A percentile compares a stretch with the other conserved stretches of the same genome.
Evolutionary conservation across 2,888 invertebrate genomes (phyloP).

Genomic region (Hedychridium roseum): DNA sequence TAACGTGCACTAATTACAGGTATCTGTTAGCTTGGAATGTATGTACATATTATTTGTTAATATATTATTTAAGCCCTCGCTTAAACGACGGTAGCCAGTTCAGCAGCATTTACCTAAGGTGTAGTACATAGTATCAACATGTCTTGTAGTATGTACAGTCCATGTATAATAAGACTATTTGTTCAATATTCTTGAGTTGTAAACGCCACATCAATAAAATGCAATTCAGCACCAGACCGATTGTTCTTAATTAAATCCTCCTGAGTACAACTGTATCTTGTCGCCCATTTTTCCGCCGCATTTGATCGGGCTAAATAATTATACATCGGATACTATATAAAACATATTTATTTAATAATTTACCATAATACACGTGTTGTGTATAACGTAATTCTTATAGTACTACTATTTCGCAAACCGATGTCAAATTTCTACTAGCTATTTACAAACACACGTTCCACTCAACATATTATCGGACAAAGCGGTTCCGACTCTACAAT

Average conservation of each 20-base stretch:
- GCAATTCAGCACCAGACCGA: too few species aligned
- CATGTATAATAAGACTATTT: too few species aligned
- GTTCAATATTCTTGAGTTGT: too few species aligned
- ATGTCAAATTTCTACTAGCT: slow-evolving; percentile 42
- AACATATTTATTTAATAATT: slow-evolving; percentile 62
- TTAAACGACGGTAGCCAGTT: slow-evolving; percentile 32
- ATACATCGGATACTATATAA: slow-evolving; percentile 59
- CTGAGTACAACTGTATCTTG: too few species aligned
- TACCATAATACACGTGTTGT: slow-evolving; percentile 55
- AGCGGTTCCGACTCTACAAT: background rate
- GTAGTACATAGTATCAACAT: too few species aligned
- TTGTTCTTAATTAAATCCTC: too few species aligned
- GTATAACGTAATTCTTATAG: slow-evolving; percentile 48
- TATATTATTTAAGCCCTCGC: slow-evolving; percentile 18
- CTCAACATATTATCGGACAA: slow-evolving; percentile 23
- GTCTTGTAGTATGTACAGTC: too few species aligned
- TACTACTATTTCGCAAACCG: slow-evolving; percentile 44
- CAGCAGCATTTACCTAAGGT: slow-evolving; percentile 44
- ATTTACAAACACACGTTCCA: slow-evolving; percentile 52
- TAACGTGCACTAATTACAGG: background rate
- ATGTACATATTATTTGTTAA: slow-evolving; percentile 41
- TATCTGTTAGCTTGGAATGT: slow-evolving; percentile 2
- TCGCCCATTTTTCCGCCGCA: too few species aligned
- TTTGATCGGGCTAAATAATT: too few species aligned
- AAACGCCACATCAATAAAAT: too few species aligned